Conservation (phyloP, 30 jellyfish, hydroid and myxozoan genomes). For the Aurelia sp. region DNA sequence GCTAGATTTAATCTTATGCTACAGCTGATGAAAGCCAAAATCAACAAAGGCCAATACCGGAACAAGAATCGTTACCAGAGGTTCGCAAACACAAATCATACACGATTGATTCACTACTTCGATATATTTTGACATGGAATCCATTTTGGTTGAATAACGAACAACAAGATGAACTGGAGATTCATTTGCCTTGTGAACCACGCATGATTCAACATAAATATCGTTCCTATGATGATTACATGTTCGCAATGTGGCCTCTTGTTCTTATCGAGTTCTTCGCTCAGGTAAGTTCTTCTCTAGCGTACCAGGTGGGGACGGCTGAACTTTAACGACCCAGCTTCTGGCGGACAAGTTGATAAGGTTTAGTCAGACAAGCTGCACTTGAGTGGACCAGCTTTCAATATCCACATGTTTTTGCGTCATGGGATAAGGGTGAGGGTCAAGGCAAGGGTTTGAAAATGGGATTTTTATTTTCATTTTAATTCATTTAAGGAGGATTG, state of each 20-base stretch:
- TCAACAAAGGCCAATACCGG: background rate
- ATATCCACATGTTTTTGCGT: too few species aligned
- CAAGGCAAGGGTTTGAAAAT: too few species aligned
- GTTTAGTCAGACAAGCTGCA: too few species aligned
- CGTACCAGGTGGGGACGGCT: too few species aligned
- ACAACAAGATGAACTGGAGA: slow-evolving; percentile 50
- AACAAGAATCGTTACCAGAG: slow-evolving; percentile 51
- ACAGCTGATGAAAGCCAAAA: background rate
- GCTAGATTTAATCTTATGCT: background rate
- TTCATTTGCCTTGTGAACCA: slow-evolving; percentile 40
- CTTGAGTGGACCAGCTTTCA: too few species aligned
- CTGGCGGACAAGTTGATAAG: too few species aligned
- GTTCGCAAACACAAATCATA: slow-evolving; percentile 30
- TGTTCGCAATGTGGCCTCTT: slow-evolving; percentile 75
- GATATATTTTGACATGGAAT: slow-evolving; percentile 62
- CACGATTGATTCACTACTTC: slow-evolving; percentile 37
- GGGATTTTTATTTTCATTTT: too few species aligned
- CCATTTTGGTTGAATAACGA: slow-evolving; percentile 69
- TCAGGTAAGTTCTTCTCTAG: slow-evolving; percentile 10
- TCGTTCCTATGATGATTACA: slow-evolving; percentile 72
- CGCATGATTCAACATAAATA: slow-evolving; percentile 29
- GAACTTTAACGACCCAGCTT: too few species aligned
- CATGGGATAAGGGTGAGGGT: too few species aligned
- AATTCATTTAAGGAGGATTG: too few species aligned
- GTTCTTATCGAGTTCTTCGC: slow-evolving; percentile 79